Evolutionary conservation across 2,797 vertebrate genomes (phyloP), one percentile per base, ranked within the genome.

Genomic region (Channa striata): DNA sequence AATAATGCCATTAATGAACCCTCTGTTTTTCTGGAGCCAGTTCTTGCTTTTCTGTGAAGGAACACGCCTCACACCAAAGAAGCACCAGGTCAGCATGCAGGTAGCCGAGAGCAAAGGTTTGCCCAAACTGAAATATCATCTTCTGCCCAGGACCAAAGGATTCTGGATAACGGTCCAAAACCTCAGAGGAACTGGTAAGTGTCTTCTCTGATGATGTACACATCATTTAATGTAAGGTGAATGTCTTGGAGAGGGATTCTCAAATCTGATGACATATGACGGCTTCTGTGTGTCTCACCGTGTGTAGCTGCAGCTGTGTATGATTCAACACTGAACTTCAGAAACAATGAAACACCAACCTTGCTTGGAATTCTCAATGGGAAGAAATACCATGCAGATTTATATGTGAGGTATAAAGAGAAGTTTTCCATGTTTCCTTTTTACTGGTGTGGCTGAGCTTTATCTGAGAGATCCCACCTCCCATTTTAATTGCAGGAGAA

Each of bases 321-420:
- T 85, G 97, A 99, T 89, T 96, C 95, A 87, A 99, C 96, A 3
- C 93, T 99, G 87, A 99, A 99, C 95, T 99, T 99, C 93, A 96
- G 96, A 93, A 95, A 98, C 89, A 96, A 97, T 40, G 94, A 97
- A 86, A 89, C 86, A 11, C 98, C 98, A 23, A 96, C 96, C 1
- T 82, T 99, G 84, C 94, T 96, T 72, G 98, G 96, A 68, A 86
- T 99, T 82, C 93, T 99, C 30, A 96, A 95, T 33, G 98, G 98
- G 79, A 95, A 95, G 90, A 98, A 97, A 74, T 99, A 98, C 39
- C 96, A 99, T 0, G 96, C 97, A 13, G 98, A 99, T 79, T 87
- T 98, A 50, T 97, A 96, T 13, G 96, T 99, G 50, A 97, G 98
- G 98, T 96, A 86, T 9, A 19, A 17, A 43, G 16, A 60, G 2